Evolutionary conservation across 2,888 invertebrate species (phyloP), one percentile per base, ranked within the genome.

Genomic region (Agrilus mali): DNA sequence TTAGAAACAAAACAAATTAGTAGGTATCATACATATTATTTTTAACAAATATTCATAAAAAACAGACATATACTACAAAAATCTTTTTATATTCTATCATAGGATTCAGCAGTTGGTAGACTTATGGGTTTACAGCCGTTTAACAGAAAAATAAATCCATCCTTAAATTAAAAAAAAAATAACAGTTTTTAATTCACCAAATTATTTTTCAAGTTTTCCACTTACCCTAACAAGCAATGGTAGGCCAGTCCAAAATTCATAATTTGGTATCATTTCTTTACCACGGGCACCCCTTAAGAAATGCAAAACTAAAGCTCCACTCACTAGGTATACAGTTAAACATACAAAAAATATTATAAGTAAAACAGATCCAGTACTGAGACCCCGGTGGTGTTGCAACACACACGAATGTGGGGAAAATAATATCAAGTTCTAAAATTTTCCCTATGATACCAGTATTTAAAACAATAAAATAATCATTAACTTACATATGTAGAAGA

Each of bases 271-370:
- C 54, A 83, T 71, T 67, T 86, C 85, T 46, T 74, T 63, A 1
- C 86, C 85, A 35, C 78, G 73, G 1, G 83, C 84, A 22, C 84
- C 84, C 63, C 81, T 73, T 34, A 81, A 63, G 58, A 78, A 76
- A 58, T 77, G 79, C 59, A 80, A 72, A 2, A 77, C 71, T 36
- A 78, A 60, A 40, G 77, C 72, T 41, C 86, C 86, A 35, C 78
- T 74, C 45, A 79, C 65, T 17, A 82, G 71, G 59, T 85, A 85
- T 47, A 78, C 63, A 31, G 72, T 64, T 2, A 70, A 56, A 42
- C 71, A 62, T 0, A 77, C 70, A 50, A 80, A 73, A 52, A 82
- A 74, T 46, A 82, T 65, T 35, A 82, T 75, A 13, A 80, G 63
- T 43, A 84, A 64, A 0, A 77, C 72, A 1, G 82, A 76, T 4